Evolutionary conservation across 2,797 vertebrate genomes (phyloP), one percentile per base, ranked within the genome.

Genomic region (Myotis myotis): DNA sequence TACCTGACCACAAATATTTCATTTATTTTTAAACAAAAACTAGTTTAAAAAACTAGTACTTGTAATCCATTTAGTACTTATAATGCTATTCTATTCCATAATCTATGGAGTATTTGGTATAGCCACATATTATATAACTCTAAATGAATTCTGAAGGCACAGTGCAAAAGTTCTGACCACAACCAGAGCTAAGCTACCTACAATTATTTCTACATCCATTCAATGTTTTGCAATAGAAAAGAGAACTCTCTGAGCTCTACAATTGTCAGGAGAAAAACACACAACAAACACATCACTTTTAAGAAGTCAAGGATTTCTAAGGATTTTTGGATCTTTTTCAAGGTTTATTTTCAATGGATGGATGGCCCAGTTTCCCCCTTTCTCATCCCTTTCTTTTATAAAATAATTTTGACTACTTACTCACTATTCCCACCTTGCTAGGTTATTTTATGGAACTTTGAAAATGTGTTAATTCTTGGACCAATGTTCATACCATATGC

Each of bases 291-390:
- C 33, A 95, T 78, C 85, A 91, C 22, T 88, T 96, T 82, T 76
- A 94, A 94, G 87, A 96, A 96, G 89, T 92, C 95, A 95, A 95
- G 89, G 89, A 97, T 92, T 94, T 96, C 76, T 94, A 94, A 95
- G 74, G 44, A 72, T 94, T 87, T 95, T 53, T 88, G 93, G 75
- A 80, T 38, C 28, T 78, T 11, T 93, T 96, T 96, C 93, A 97
- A 84, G 83, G 75, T 96, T 96, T 96, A 25, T 84, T 94, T 93
- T 89, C 41, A 96, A 88, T 82, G 62, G 70, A 92, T 86, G n/a
- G 49, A 89, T 88, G 33, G 8, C 68, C 51, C 55, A 89, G 57
- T 38, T 82, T 95, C 86, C 82, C 36, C 22, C 55, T 80, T 93
- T 81, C 10, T 87, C 13, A 55, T 33, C 53, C 6, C 47, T 6